Conservation (phyloP, 2,888 invertebrate species). For the Lampropteryx suffumata region DNA sequence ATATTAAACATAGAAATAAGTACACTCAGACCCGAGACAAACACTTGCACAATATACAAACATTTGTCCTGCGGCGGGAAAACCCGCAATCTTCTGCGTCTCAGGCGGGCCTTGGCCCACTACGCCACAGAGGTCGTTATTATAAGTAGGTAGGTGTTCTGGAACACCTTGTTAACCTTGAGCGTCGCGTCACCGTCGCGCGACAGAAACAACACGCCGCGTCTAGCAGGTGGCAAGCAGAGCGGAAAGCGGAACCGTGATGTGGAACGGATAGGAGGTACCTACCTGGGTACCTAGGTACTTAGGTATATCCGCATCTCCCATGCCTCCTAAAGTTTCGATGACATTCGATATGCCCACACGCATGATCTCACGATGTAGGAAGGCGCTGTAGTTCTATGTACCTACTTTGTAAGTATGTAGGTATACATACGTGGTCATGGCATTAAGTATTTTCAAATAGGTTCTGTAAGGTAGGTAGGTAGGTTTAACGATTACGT, state of each 20-base stretch:
- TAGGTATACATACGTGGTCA: constrained; percentile 12
- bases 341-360: constrained; percentile 55
- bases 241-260: constrained; percentile 58
- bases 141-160: too few species aligned
- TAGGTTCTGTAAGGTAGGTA: neutral
- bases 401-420: too few species aligned
- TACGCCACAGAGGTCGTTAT: too few species aligned
- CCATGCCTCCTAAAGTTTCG: constrained; percentile 53
- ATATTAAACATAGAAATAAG: too few species aligned
- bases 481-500: neutral
- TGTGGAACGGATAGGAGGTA: neutral
- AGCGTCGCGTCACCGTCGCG: too few species aligned
- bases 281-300: neutral
- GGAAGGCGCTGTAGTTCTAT: too few species aligned
- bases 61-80: too few species aligned
- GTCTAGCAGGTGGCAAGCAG: constrained; percentile 44
- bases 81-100: too few species aligned
- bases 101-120: too few species aligned
- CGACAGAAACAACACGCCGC: neutral
- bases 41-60: too few species aligned
- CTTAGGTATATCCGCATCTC: constrained; percentile 10
- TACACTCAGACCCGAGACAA: too few species aligned
- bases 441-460: constrained; percentile 9
- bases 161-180: too few species aligned
- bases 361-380: constrained; percentile 44